Base-by-base conservation (phyloP, 2,113 vertebrate genomes). In the Gavia stellata region DNA sequence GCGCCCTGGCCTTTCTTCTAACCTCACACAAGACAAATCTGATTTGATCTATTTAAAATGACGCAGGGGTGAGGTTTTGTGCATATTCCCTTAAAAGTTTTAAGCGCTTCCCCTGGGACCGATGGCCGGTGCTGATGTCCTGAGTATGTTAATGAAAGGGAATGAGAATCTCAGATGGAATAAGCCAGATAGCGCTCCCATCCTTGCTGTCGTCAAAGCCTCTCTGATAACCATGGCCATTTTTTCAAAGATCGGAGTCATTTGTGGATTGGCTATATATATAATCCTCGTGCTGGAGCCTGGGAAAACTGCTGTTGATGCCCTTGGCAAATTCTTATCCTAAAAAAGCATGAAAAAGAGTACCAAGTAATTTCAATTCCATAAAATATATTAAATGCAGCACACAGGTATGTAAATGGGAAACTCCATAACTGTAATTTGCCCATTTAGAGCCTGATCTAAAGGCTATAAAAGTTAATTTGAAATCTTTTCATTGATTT, bases 401-500 rank as follows among this genome's bases (percentile, higher is more conserved):
- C 87, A 85, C 89, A 94, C 91, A 97, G 96, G 97, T 97, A 97
- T 97, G 96, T 96, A 96, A 97, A 96, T 90, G 84, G 91, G 74
- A 85, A 92, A 73, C 92, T 91, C 89, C 81, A 73, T 79, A 94
- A 94, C 92, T 94, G 94, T 97, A 97, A 97, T 97, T 96, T 95
- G 81, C 91, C 93, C 67, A 78, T 92, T 97, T 97, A 97, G 84
- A 89, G 70, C 74, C 89, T 96, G 95, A 96, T 96, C 91, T 95
- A 96, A 96, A 47, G 92, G 96, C 95, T 89, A 88, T 95, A 94
- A 94, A 95, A 95, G 86, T 97, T 97, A 95, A 97, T 92, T 97
- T 95, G 87, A 82, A 97, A 92, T 95, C 16, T 96, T 97, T 96
- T 94, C 89, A 95, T 92, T 97, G 96, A 97, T 97, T 97, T 97